Conservation (phyloP, 2,113 vertebrate species). For the Neolamprologus caudopunctatus region DNA sequence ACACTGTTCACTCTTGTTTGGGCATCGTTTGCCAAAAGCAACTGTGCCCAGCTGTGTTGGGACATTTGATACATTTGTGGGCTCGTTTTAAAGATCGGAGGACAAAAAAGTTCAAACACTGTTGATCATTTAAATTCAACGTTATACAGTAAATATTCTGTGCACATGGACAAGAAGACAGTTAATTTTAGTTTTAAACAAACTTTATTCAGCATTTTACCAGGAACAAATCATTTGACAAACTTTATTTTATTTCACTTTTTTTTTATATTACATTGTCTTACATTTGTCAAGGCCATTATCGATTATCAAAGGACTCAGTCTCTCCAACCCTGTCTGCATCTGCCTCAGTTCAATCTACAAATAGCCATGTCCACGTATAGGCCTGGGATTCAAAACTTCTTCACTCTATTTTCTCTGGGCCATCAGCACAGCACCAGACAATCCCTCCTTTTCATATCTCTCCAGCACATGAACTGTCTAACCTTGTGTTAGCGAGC, state of each 20-base stretch:
- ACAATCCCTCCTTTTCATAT: slow-evolving; percentile 42
- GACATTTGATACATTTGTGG: not conserved
- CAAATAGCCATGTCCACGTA: not conserved
- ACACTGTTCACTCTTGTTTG: not conserved
- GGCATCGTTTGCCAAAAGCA: not conserved
- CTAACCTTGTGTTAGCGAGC: slow-evolving; percentile 24
- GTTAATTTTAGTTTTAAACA: not conserved
- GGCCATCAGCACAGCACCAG: not conserved
- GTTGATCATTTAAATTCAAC: not conserved
- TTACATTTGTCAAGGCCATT: not conserved
- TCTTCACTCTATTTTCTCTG: slow-evolving; percentile 13
- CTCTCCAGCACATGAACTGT: not conserved
- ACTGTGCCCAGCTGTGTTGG: not conserved
- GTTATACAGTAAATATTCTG: not conserved
- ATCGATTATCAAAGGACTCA: not conserved
- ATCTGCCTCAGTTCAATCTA: not conserved
- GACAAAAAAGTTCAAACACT: not conserved
- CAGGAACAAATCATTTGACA: not conserved
- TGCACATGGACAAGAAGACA: not conserved
- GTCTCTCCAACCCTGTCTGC: not conserved
- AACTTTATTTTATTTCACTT: not conserved
- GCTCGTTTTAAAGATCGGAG: not conserved
- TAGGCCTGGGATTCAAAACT: not conserved
- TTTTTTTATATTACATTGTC: not conserved
- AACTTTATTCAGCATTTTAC: slow-evolving; percentile 17